phyloP scores from a whole-genome alignment of 2,888 invertebrate species.

The Melanotus villosus region DNA sequence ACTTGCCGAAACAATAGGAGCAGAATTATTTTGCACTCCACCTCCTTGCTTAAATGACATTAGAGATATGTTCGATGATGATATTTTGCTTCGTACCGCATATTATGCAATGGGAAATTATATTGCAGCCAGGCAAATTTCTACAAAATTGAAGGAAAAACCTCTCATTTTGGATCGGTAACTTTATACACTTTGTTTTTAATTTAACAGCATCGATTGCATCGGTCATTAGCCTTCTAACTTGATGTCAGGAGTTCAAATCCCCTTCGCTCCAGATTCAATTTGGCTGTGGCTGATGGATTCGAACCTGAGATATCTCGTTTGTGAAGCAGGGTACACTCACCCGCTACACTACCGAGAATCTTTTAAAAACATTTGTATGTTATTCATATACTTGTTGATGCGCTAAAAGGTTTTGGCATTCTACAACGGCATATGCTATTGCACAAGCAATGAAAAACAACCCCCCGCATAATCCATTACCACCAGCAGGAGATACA shows the following conservation, averaged over 20 bases:
- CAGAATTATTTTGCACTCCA: constrained; percentile 63
- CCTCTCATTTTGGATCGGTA: constrained; percentile 69
- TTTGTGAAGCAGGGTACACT: no score
- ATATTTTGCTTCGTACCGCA: constrained; percentile 61
- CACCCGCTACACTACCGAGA: no score
- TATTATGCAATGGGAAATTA: constrained; percentile 70
- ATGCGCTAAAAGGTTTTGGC: constrained; percentile 69
- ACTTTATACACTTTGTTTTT: not conserved
- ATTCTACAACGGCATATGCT: constrained; percentile 68
- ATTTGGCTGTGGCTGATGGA: no score
- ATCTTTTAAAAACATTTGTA: no score
- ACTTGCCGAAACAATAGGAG: constrained; percentile 62
- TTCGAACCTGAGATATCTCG: no score
- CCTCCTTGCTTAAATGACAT: constrained; percentile 63
- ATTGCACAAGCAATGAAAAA: constrained; percentile 63
- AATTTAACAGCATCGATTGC: no score
- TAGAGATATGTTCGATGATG: constrained; percentile 63
- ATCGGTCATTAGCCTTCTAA: no score
- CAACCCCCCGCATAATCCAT: constrained; percentile 50
- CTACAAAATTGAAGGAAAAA: constrained; percentile 55
- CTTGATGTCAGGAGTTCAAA: no score
- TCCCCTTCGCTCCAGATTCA: no score
- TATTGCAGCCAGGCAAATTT: constrained; percentile 66
- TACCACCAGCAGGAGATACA: constrained; percentile 59
- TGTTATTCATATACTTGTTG: no score